Conservation (phyloP, 1,140 invertebrate species). For the Macrobrachium rosenbergii region DNA sequence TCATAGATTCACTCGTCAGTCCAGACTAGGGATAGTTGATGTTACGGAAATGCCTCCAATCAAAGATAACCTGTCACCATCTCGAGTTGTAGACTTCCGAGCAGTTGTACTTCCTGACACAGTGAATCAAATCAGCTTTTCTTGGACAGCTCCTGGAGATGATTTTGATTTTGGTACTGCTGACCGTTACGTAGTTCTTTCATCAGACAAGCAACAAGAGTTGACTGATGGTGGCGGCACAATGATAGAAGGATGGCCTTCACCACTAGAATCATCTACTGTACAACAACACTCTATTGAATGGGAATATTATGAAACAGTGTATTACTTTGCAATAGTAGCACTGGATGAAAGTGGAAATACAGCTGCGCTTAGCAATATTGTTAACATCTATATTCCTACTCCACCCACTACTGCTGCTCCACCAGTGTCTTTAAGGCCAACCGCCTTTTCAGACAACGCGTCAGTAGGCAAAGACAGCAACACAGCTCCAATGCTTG, state of each 20-base stretch:
- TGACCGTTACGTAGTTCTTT: slow-evolving; percentile 63
- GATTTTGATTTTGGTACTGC: slow-evolving; percentile 68
- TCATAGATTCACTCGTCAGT: slow-evolving; percentile 53
- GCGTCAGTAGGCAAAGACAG: slow-evolving; percentile 43
- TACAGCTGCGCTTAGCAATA: slow-evolving; percentile 74
- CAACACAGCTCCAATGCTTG: slow-evolving; percentile 27
- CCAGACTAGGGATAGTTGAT: slow-evolving; percentile 57
- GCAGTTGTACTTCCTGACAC: slow-evolving; percentile 56
- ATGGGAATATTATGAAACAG: slow-evolving; percentile 56
- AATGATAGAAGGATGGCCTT: slow-evolving; percentile 58
- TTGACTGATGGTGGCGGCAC: slow-evolving; percentile 32
- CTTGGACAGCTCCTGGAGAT: slow-evolving; percentile 69
- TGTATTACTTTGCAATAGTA: slow-evolving; percentile 73
- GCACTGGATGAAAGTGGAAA: slow-evolving; percentile 71
- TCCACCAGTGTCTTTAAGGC: slow-evolving; percentile 57
- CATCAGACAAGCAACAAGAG: slow-evolving; percentile 4
- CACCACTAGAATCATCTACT: slow-evolving; percentile 40
- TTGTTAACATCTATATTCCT: slow-evolving; percentile 73
- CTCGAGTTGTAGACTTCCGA: slow-evolving; percentile 65
- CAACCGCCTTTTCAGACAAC: slow-evolving; percentile 53
- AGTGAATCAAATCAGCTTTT: slow-evolving; percentile 50
- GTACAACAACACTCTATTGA: slow-evolving; percentile 62
- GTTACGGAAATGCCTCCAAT: slow-evolving; percentile 33
- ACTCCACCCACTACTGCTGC: slow-evolving; percentile 67
- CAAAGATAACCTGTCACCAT: slow-evolving; percentile 66